Conservation (phyloP, 2,888 invertebrate species). For the Drosophila atripex region DNA sequence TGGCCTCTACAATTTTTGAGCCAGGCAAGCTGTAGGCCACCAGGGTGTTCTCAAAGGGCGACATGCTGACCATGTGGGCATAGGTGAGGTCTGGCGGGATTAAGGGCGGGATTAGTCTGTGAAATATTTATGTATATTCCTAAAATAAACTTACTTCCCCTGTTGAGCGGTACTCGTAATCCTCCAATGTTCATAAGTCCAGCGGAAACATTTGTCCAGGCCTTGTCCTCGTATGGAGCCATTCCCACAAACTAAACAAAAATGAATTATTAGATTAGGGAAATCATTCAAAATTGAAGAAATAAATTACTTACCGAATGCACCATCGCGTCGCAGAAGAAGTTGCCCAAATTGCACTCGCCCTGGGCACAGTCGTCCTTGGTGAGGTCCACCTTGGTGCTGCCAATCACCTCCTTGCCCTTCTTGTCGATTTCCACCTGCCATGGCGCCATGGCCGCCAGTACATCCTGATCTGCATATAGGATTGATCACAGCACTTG, state of each 20-base stretch:
- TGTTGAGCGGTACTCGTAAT: conserved; percentile 88
- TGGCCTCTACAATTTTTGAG: conserved; percentile 86
- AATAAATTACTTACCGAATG: conserved; percentile 85
- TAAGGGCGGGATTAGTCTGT: too few species aligned
- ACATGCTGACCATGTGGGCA: conserved; percentile 87
- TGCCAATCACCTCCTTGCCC: conserved; percentile 86
- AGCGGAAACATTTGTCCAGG: conserved; percentile 89
- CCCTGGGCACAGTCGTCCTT: conserved; percentile 85
- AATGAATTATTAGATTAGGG: not conserved
- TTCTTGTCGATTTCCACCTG: conserved; percentile 85
- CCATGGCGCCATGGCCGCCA: conserved; percentile 87
- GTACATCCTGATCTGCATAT: conserved; percentile 86
- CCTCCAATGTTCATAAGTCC: conserved; percentile 89
- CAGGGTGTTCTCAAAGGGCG: conserved; percentile 91
- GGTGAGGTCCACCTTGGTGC: conserved; percentile 86
- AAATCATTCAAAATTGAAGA: not conserved
- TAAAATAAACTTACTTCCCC: conserved; percentile 85
- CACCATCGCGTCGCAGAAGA: conserved; percentile 89
- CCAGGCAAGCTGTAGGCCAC: conserved; percentile 90
- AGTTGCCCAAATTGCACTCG: conserved; percentile 91
- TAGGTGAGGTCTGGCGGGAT: conserved; percentile 88
- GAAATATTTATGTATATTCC: too few species aligned
- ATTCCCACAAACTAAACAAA: conserved; percentile 67
- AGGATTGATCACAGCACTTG: not conserved
- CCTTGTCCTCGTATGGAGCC: conserved; percentile 80